Evolutionary conservation across 2,888 invertebrate genomes (phyloP).

Genomic region (Allophyes oxyacanthae): DNA sequence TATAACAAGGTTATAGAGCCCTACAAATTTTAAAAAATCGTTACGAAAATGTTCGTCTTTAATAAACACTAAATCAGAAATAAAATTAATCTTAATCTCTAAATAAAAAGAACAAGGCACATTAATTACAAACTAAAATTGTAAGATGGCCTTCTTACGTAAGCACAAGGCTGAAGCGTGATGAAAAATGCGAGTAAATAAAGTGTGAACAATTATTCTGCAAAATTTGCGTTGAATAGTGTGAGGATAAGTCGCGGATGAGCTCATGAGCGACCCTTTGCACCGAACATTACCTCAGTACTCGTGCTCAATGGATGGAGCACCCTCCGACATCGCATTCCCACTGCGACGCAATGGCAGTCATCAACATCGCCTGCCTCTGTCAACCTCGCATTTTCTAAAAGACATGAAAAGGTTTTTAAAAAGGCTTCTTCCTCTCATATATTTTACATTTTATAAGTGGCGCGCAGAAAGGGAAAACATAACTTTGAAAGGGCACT

Average conservation of each 20-base stretch:
- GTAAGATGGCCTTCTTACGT: conserved; percentile 10
- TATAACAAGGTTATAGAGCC: no score
- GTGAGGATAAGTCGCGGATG: conserved; percentile 60
- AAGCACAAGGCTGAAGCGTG: conserved; percentile 16
- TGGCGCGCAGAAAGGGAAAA: conserved; percentile 13
- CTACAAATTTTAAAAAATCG: no score
- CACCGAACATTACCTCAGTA: conserved; percentile 64
- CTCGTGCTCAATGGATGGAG: conserved; percentile 66
- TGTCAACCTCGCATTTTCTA: conserved; percentile 64
- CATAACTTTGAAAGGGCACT: conserved; percentile 16
- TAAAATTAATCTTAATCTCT: conserved; percentile 29
- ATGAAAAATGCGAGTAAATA: conserved; percentile 59
- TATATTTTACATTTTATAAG: conserved; percentile 60
- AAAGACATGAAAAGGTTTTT: conserved; percentile 69
- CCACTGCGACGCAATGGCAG: conserved; percentile 64
- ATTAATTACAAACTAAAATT: conserved; percentile 38
- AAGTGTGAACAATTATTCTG: conserved; percentile 67
- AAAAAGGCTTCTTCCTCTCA: conserved; percentile 52
- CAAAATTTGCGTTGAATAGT: conserved; percentile 72
- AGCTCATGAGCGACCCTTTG: conserved; percentile 58
- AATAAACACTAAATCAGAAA: conserved; percentile 26
- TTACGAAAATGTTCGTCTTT: no score
- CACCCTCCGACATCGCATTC: conserved; percentile 64
- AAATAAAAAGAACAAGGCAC: conserved; percentile 33
- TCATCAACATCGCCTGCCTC: conserved; percentile 67